Evolutionary conservation across 2,797 vertebrate genomes (phyloP).

Genomic region (Fundulus diaphanus): DNA sequence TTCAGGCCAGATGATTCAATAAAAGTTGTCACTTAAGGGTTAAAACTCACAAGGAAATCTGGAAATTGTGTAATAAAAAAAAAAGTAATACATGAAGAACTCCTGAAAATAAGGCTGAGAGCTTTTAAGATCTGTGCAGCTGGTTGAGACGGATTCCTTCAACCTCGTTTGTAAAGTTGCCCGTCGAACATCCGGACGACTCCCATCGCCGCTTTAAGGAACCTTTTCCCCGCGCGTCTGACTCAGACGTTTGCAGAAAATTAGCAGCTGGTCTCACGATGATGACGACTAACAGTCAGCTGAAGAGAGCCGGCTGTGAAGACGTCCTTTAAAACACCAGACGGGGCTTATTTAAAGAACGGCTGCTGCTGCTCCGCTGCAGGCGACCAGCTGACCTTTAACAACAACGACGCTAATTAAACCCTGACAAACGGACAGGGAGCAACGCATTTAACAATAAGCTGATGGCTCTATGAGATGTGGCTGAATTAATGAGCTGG

Average conservation of each 20-base stretch:
- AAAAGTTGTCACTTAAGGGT: too few relatives aligned
- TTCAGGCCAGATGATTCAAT: too few relatives aligned
- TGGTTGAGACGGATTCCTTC: too few relatives aligned
- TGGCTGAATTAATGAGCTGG: neutral
- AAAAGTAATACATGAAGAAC: too few relatives aligned
- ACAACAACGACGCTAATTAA: constrained; percentile 33
- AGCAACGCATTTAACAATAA: neutral
- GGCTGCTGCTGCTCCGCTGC: neutral
- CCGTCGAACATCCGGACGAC: too few relatives aligned
- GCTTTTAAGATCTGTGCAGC: too few relatives aligned
- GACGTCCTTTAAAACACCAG: constrained; percentile 17
- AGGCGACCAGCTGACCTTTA: constrained; percentile 39
- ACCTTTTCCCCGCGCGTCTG: too few relatives aligned
- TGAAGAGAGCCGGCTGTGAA: neutral
- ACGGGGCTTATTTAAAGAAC: constrained; percentile 22
- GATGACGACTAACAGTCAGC: constrained; percentile 3
- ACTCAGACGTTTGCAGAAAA: neutral
- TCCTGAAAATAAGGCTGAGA: too few relatives aligned
- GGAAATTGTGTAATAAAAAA: too few relatives aligned
- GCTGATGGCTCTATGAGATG: neutral
- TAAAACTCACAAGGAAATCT: too few relatives aligned
- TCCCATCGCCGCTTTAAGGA: neutral
- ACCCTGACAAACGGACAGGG: constrained; percentile 3
- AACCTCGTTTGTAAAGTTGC: too few relatives aligned
- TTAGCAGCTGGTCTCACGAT: neutral